A percentile compares a stretch with the other conserved stretches of the same genome.
These are phyloP conservation scores for Oncorhynchus nerka DNA, from an alignment of 2,113 vertebrate genomes.

Conservation along the genomic window DNA sequence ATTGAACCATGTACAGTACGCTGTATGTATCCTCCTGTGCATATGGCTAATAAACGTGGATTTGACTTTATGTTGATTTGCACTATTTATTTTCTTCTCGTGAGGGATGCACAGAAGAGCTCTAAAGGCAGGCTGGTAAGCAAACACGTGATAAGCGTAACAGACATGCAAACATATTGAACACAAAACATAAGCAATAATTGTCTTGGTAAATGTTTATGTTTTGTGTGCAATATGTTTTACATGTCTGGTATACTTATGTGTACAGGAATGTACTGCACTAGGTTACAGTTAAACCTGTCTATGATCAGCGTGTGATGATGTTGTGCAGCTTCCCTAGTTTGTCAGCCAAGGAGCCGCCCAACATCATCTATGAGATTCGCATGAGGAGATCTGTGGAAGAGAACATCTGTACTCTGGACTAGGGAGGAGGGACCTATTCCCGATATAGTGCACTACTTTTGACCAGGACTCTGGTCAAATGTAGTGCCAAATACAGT, in stretches of 20 bases:
- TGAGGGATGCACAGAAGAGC: constrained; percentile 57
- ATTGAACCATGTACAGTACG: neutral
- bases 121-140: constrained; percentile 67
- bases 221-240: neutral
- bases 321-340: constrained; percentile 44
- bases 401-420: constrained; percentile 76
- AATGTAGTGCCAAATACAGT: neutral
- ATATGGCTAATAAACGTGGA: neutral
- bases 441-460: neutral
- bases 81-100: constrained; percentile 24
- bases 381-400: constrained; percentile 68
- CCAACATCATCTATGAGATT: constrained; percentile 78
- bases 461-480: neutral
- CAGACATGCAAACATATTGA: neutral
- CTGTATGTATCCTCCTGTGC: neutral
- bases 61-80: neutral
- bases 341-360: constrained; percentile 69
- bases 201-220: neutral
- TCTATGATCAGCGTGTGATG: neutral
- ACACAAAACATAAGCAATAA: neutral
- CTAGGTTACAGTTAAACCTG: neutral
- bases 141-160: neutral
- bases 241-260: neutral
- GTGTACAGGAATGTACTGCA: neutral
- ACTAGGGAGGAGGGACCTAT: constrained; percentile 21